A percentile compares a stretch with the other conserved stretches of the same genome.
These are phyloP conservation scores for Apodemia mormo DNA, from an alignment of 2,888 invertebrate genomes.

Conservation along the genomic window DNA sequence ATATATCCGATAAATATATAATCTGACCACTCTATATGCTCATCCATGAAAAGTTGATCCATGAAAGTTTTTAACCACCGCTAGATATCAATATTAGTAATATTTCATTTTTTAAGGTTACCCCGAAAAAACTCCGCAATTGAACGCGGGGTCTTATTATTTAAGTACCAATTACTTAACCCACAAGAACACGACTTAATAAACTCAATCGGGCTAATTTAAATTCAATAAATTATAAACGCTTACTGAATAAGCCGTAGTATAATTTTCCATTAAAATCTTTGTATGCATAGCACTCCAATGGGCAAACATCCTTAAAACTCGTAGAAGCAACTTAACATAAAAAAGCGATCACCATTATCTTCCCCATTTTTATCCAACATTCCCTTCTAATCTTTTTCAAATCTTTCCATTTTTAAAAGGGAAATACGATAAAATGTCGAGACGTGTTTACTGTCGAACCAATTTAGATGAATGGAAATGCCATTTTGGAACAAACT, in stretches of 20 bases:
- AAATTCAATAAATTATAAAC: not conserved
- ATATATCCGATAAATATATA: no score
- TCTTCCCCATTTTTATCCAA: constrained; percentile 9
- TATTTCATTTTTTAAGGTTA: no score
- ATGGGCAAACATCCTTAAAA: constrained; percentile 7
- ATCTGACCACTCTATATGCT: no score
- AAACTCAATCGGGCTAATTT: not conserved
- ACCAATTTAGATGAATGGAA: not conserved
- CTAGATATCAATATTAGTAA: no score
- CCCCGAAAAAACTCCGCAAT: no score
- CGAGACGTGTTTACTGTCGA: not conserved
- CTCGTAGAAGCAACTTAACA: constrained; percentile 5
- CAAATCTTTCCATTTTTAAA: not conserved
- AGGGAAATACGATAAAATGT: constrained; percentile 3
- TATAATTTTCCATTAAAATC: constrained; percentile 15
- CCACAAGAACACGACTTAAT: not conserved
- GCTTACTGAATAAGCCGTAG: not conserved
- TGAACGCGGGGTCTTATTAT: no score
- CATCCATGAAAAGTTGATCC: no score
- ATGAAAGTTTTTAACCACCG: no score
- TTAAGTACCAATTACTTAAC: no score
- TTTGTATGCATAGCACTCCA: constrained; percentile 5
- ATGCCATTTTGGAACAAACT: no score
- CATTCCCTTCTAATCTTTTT: constrained; percentile 19
- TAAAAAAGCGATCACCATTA: constrained; percentile 8